Evolutionary conservation across 1,140 invertebrate genomes (phyloP), one percentile per base, ranked within the genome.

Genomic region (Archivesica marissinica): DNA sequence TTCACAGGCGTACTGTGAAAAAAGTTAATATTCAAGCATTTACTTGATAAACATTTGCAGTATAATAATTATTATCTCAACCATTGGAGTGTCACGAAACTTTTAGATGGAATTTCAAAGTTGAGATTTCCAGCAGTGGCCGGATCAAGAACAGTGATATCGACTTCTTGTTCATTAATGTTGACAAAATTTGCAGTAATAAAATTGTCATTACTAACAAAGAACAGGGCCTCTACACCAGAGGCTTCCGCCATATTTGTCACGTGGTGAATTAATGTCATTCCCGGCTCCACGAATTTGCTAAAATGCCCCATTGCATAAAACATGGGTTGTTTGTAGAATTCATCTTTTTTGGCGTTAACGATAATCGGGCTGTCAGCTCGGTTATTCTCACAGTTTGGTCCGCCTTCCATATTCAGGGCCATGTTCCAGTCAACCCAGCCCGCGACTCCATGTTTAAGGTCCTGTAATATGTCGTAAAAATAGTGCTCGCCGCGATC

Each of bases 361-460:
- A 97, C 96, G 61, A 98, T 95, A 38, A 98, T 96, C 0, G 97
- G 95, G 0, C 97, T 94, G 92, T 98, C 97, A 0, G 97, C 96
- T 89, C 94, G 95, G 90, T 97, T 97, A 3, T 96, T 91, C 0
- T 95, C 95, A 96, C 96, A 98, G 91, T 96, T 98, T 0, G 97
- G 97, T 3, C 97, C 97, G 61, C 97, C 98, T n/a, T 94, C 89
- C 89, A 95, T 93, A 90, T 97, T 95, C 20, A 98, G 92, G 38
- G 96, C 96, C 0, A 98, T 93, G 93, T 98, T 99, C 98, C 98
- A 99, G 92, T 99, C 98, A 2, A 97, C 95, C 97, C 97, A 98
- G 1, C 97, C 96, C 61, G 93, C 93, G 20, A 95, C 93, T 94
- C 95, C 91, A 95, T 96, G 81, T 87, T 96, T 96, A 52, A 97